Percentiles rank a stretch among this genome's conserved stretches.
These are phyloP conservation scores for Archocentrus centrarchus DNA, from an alignment of 2,113 vertebrate species.

Conservation along the genomic window DNA sequence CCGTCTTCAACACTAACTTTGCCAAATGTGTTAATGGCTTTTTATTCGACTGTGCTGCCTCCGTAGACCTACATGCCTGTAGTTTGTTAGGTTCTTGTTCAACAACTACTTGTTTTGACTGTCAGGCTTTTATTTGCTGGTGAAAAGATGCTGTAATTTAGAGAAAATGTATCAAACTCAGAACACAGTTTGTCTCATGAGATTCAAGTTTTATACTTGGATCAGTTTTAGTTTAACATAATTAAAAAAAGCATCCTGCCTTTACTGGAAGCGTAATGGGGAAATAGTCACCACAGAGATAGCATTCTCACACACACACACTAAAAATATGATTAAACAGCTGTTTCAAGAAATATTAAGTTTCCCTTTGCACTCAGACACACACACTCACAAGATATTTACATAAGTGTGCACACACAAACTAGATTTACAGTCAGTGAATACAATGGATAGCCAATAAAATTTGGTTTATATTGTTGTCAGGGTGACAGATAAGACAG, in stretches of 20 bases:
- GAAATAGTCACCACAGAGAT: background rate
- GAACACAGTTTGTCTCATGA: background rate
- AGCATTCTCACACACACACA: background rate
- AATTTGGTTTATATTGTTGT: conserved; percentile 64
- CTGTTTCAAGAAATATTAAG: conserved; percentile 18
- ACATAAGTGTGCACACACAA: background rate
- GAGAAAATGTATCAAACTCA: background rate
- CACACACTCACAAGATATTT: conserved; percentile 1
- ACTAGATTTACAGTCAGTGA: conserved; percentile 29
- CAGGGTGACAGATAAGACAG: conserved; percentile 65
- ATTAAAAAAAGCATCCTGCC: background rate
- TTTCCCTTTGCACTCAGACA: background rate
- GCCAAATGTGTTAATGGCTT: background rate
- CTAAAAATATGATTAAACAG: background rate
- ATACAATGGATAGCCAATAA: conserved; percentile 41
- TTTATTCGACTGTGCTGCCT: background rate
- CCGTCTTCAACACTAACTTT: no score
- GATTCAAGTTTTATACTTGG: background rate
- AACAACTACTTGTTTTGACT: background rate
- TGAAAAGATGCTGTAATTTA: background rate
- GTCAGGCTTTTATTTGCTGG: background rate
- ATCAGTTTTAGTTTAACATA: background rate
- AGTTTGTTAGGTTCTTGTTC: background rate
- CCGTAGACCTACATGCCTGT: background rate
- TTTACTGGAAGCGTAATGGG: conserved; percentile 5